Percentiles rank a stretch among this genome's conserved stretches.
Evolutionary conservation across 2,888 invertebrate genomes (phyloP).

Genomic region (Phytoseiulus persimilis): DNA sequence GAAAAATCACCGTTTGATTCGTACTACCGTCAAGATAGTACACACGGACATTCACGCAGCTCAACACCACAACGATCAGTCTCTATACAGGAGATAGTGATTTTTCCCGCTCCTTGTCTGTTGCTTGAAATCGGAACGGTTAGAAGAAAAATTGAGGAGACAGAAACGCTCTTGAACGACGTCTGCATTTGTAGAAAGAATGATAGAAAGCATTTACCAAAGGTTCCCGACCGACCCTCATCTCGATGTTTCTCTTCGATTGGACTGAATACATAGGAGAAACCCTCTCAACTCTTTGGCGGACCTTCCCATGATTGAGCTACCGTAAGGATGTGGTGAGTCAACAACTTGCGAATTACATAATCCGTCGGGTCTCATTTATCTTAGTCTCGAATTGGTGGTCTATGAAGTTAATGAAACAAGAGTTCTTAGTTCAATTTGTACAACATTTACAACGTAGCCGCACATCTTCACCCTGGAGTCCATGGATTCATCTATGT

Average conservation of each 20-base stretch:
- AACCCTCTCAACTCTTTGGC: not conserved
- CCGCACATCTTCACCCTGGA: not conserved
- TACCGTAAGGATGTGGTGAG: not conserved
- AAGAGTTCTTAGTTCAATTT: not conserved
- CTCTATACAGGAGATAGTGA: not conserved
- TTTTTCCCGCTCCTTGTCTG: not conserved
- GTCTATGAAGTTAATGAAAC: not conserved
- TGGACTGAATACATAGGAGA: not conserved
- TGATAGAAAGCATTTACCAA: not conserved
- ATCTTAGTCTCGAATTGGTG: not conserved
- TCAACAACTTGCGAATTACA: not conserved
- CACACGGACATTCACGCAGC: not conserved
- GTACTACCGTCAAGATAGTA: not conserved
- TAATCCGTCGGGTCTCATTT: not conserved
- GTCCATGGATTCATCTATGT: not conserved
- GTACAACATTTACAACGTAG: not conserved
- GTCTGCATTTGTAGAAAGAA: not conserved
- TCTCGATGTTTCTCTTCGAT: not conserved
- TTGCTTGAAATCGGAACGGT: not conserved
- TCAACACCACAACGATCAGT: not conserved
- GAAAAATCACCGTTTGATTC: not conserved
- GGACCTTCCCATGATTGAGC: not conserved
- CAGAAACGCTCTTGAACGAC: not conserved
- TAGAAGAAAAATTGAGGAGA: not conserved
- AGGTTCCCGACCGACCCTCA: not conserved